Conservation (phyloP, 2,113 vertebrate genomes). For the Dasyurus viverrinus region DNA sequence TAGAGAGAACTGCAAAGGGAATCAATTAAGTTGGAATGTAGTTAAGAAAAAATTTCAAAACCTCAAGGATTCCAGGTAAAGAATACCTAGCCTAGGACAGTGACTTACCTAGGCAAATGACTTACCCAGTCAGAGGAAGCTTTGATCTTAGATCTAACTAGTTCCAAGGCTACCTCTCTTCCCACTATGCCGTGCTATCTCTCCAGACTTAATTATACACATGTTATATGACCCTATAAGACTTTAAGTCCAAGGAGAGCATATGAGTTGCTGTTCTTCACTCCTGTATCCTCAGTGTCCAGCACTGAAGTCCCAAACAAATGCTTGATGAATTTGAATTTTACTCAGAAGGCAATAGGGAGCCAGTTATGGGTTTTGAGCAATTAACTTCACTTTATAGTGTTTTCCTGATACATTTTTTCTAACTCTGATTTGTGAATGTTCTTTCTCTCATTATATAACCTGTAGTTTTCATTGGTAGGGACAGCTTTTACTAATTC, state of each 20-base stretch:
- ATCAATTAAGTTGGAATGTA: not conserved
- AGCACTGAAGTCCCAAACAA: not conserved
- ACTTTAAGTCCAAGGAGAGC: not conserved
- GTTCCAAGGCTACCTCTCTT: not conserved
- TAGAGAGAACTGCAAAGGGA: not conserved
- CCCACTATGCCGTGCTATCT: not conserved
- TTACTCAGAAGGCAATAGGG: not conserved
- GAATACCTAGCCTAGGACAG: not conserved
- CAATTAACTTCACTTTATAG: not conserved
- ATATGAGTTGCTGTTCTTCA: not conserved
- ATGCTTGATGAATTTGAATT: slow-evolving; percentile 1
- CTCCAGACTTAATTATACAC: not conserved
- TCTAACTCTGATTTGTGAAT: not conserved
- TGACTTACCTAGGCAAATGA: not conserved
- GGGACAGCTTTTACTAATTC: not conserved
- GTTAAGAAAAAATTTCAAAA: not conserved
- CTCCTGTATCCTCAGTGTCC: not conserved
- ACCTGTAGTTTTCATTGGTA: not conserved
- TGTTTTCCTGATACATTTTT: not conserved
- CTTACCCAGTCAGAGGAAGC: not conserved
- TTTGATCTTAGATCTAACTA: not conserved
- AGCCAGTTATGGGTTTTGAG: not conserved
- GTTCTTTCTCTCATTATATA: not conserved
- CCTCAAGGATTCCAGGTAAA: not conserved
- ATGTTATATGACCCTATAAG: not conserved